Evolutionary conservation across 1,140 invertebrate species (phyloP), one percentile per base, ranked within the genome.

Genomic region (Zaprionus kolodkinae): DNA sequence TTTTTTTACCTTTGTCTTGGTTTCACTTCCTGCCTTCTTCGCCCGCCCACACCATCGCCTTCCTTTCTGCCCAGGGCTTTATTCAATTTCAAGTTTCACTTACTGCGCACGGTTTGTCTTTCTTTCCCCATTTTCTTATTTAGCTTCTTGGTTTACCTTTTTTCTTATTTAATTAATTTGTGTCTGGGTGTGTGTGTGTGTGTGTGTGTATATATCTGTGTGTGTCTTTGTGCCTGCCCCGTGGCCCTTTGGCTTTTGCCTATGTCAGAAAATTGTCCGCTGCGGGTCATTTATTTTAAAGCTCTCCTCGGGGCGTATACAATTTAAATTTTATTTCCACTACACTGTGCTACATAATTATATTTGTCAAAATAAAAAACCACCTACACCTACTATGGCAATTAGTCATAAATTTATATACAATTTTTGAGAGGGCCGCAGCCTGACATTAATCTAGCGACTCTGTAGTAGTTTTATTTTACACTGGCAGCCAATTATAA

Each of bases 141-240:
- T 89, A 89, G 81, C 85, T 89, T 89, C 81, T 89, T 79, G 78
- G 85, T 81, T 89, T 89, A 89, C 85, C 85, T 89, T 85, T 89
- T 84, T 89, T 89, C 78, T 89, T 89, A 89, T 89, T 89, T 89
- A 89, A 89, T 89, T 89, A 89, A 89, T 89, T 89, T 81, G 67
- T 69, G 56, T 68, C 52, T 72, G 59, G n/a, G 35, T 77, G 1
- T 43, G 11, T 69, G 15, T 40, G 13, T 60, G 11, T 63, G 0
- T 54, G 21, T 35, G 10, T 72, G 38, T 73, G 52, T 68, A 54
- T 52, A 15, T 71, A 9, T 33, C 10, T 59, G 3, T 57, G 6
- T 55, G 11, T 38, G 4, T 59, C 40, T 60, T 10, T 33, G 25
- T 60, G 43, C 73, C 80, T 6, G 27, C 27, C 27, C 6, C 33